Conservation (phyloP, 1,140 invertebrate genomes). For the Platorchestia sp. region DNA sequence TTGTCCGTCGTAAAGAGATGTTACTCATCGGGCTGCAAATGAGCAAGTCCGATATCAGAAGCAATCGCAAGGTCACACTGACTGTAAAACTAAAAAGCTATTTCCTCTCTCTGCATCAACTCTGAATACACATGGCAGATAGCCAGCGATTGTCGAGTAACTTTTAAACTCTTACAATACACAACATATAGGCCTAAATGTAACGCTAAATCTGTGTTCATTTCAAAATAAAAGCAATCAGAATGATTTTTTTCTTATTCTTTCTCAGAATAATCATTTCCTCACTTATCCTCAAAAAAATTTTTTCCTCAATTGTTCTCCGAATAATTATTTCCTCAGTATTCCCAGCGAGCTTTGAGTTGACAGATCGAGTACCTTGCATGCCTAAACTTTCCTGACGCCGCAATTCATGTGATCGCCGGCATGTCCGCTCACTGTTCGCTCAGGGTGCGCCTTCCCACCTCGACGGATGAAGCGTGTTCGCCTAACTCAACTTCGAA, state of each 20-base stretch:
- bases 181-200: neutral
- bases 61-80: neutral
- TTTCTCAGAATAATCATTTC: neutral
- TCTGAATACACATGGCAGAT: neutral
- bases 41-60: neutral
- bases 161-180: too few species aligned
- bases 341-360: neutral
- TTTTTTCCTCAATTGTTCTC: neutral
- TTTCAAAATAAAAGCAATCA: too few species aligned
- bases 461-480: too few species aligned
- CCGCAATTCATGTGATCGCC: neutral
- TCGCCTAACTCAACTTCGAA: too few species aligned
- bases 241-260: neutral
- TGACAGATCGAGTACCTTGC: neutral
- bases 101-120: neutral
- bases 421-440: too few species aligned
- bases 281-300: neutral
- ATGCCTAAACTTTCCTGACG: neutral
- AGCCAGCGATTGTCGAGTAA: too few species aligned
- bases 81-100: neutral
- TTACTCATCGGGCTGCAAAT: neutral
- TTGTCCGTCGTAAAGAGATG: neutral
- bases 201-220: too few species aligned
- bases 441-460: too few species aligned
- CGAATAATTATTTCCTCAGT: neutral